Base-by-base conservation (phyloP, 2,113 vertebrate genomes). In the Stigmatopora argus region DNA sequence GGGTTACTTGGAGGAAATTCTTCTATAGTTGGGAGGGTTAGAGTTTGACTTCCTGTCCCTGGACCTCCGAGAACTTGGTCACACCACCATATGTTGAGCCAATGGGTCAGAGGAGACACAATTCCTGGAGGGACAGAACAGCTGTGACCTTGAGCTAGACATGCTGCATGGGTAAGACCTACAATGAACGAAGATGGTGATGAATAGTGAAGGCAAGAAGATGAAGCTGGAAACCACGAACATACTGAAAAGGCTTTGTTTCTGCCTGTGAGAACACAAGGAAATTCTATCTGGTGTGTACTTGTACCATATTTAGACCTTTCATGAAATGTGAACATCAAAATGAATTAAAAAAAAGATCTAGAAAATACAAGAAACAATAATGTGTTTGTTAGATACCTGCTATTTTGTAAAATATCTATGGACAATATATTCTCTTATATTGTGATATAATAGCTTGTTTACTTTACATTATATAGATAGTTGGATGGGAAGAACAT, bases 141-240 rank as follows among this genome's bases (percentile, higher is more conserved):
- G 87, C 79, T 87, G 86, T 83, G 83, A 89, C 88, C 85, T 83
- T 81, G 79, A 82, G 78, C 47, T 34, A 51, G 46, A 23, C 67
- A 69, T 56, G 4, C 62, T 57, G 70, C 80, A 74, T 71, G 80
- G 53, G 47, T 48, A 55, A 52, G 46, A 71, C 47, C 69, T 17
- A 5, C 79, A 82, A 87, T 81, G 72, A 77, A 82, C 78, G 74
- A 71, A 79, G 79, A 83, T 52, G 72, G 51, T 81, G 84, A 87
- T 89, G 79, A 85, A 88, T 80, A 65, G 83, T 60, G 69, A 82
- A 78, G 71, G 78, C 52, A 7, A 70, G 65, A 79, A 65, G 77
- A 76, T 80, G 77, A 62, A 64, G 62, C 70, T 73, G 72, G 76
- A 84, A 83, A 83, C 60, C 66, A 72, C 57, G 63, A 73, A 74